Percentiles rank a stretch among this genome's conserved stretches.
These are phyloP conservation scores for Mamestra brassicae DNA, from an alignment of 2,888 invertebrate species.

Conservation along the genomic window DNA sequence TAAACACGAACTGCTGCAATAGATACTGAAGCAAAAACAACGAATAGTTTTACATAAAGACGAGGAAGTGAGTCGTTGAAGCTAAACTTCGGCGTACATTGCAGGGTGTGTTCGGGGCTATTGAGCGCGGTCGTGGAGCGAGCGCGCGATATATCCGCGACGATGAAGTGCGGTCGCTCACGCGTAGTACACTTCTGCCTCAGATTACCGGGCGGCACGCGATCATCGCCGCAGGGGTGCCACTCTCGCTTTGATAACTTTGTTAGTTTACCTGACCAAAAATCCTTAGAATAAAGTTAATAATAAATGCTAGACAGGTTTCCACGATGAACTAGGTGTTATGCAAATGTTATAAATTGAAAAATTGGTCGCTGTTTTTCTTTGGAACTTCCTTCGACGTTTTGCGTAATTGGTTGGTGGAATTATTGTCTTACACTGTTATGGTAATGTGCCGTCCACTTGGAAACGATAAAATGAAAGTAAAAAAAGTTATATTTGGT, in stretches of 20 bases:
- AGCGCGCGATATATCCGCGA: conserved; percentile 29
- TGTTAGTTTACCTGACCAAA: conserved; percentile 9
- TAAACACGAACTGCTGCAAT: conserved; percentile 53
- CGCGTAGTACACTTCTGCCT: conserved; percentile 15
- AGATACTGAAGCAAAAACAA: conserved; percentile 52
- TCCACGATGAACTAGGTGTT: too few species aligned
- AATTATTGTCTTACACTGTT: neutral
- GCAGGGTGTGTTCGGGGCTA: conserved; percentile 30
- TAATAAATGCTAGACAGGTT: neutral
- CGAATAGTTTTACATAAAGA: conserved; percentile 54
- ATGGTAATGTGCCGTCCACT: neutral
- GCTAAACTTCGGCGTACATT: conserved; percentile 36
- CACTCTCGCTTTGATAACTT: neutral
- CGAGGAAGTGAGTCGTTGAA: conserved; percentile 42
- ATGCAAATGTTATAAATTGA: neutral
- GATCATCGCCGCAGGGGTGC: conserved; percentile 29
- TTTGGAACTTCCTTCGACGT: neutral
- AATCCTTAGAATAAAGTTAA: neutral
- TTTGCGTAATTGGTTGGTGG: neutral
- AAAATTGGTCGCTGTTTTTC: neutral
- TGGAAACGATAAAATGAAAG: neutral
- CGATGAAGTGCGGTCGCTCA: conserved; percentile 8
- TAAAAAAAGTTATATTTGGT: neutral
- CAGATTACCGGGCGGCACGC: conserved; percentile 44
- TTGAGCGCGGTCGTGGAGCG: conserved; percentile 9